Conservation (phyloP, 2,113 vertebrate species). For the Oceanites oceanicus region DNA sequence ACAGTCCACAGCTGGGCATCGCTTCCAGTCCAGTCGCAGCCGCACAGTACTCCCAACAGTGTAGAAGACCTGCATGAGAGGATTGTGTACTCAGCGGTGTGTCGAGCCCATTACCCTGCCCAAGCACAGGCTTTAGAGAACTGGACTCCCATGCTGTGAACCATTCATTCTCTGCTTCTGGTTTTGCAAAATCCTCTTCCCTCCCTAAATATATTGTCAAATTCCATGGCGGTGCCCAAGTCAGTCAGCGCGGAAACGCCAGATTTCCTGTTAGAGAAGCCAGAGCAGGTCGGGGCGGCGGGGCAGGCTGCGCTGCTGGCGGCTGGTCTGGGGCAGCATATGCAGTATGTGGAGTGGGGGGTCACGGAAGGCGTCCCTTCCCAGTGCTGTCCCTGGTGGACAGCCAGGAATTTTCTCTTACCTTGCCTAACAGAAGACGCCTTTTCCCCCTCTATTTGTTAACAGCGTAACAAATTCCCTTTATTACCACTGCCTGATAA, state of each 20-base stretch:
- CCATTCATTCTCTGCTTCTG: background rate
- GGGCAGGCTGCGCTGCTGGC: background rate
- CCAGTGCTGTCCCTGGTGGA: background rate
- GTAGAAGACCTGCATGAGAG: background rate
- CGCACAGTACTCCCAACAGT: fast-evolving
- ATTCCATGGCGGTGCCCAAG: background rate
- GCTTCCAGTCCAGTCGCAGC: background rate
- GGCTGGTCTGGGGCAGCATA: background rate
- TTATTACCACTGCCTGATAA: background rate
- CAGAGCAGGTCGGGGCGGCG: fast-evolving
- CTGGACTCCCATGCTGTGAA: background rate
- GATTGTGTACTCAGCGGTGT: background rate
- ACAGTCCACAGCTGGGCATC: background rate
- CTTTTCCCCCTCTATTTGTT: background rate
- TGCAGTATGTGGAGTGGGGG: background rate
- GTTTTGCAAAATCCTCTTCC: background rate
- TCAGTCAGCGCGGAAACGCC: background rate
- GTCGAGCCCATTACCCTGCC: background rate
- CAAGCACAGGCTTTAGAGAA: background rate
- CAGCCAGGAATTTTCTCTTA: background rate
- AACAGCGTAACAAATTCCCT: background rate
- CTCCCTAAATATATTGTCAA: background rate
- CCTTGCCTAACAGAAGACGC: background rate
- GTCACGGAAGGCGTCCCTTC: background rate
- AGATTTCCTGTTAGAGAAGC: background rate